Base-by-base conservation (phyloP, 2,888 invertebrate genomes). In the Vanessa cardui region DNA sequence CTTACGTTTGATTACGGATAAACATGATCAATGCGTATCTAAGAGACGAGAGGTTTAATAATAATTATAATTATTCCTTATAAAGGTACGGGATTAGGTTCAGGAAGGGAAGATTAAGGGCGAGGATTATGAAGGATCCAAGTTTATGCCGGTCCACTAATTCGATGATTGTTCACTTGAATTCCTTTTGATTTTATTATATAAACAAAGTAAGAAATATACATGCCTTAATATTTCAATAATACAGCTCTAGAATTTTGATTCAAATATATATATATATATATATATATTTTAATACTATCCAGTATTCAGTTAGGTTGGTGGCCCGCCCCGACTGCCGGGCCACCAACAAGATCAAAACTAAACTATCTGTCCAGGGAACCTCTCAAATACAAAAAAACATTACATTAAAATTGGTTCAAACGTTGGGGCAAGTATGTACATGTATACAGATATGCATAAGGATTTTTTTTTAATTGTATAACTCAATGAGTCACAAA, bases 41-140 rank as follows among this genome's bases (percentile, higher is more conserved):
- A 67, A 70, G 67, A 60, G 67, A 54, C 63, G 46, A 60, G 61
- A 63, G 45, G 59, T 33, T 56, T 67, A 69, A 68, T 65, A 70
- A 70, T 72, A 65, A 26, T 26, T 1, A 26, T 26, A 1, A 26
- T 26, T 66, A 64, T 20, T 58, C 72, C 64, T 72, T 68, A 70
- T 70, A 68, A 73, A 68, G 64, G 70, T 64, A 56, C 15, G 62
- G 68, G 73, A 73, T 73, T 72, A 66, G 50, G 66, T 68, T 68
- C 66, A 72, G 66, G 66, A 66, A 66, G 49, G 64, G 66, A 70
- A 72, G 72, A 72, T 73, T 73, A 73, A 68, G 62, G 49, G 39
- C 45, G 56, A 60, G 58, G 63, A 59, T 72, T 54, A 47, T 18
- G 45, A 46, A n/a, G 60, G 45, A 67, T 54, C 69, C 65, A 31